Percentiles rank a stretch among this genome's conserved stretches.
Conservation (phyloP, 2,113 vertebrate genomes). For the Notechis scutatus region DNA sequence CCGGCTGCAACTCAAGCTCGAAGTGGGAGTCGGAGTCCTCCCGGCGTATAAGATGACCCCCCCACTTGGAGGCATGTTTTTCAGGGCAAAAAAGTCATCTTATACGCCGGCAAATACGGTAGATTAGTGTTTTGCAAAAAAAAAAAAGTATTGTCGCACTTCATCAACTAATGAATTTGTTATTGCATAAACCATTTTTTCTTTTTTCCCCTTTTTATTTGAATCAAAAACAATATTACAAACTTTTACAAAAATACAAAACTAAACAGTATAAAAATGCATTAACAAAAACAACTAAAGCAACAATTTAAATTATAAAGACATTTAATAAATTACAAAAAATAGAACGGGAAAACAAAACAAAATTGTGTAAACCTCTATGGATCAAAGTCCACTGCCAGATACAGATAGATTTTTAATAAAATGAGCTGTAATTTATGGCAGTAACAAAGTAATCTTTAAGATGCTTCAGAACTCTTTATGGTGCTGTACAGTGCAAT, state of each 20-base stretch:
- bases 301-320: background rate
- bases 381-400: background rate
- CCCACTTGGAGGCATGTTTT: too few species aligned
- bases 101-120: too few species aligned
- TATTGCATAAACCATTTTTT: background rate
- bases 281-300: background rate
- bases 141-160: background rate
- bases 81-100: too few species aligned
- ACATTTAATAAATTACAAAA: background rate
- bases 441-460: background rate
- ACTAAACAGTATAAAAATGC: background rate
- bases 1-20: too few species aligned
- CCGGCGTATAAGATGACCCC: too few species aligned
- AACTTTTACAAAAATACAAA: background rate
- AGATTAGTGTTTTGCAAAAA: background rate
- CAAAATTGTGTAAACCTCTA: background rate
- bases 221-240: background rate
- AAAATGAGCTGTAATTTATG: background rate
- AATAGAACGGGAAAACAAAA: background rate
- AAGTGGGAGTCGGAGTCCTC: too few species aligned
- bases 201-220: background rate
- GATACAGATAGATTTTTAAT: background rate
- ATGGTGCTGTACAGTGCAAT: background rate
- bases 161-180: background rate
- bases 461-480: background rate